Evolutionary conservation across 2,888 invertebrate genomes (phyloP), one percentile per base, ranked within the genome.

Genomic region (Melikaiella ostensackeni): DNA sequence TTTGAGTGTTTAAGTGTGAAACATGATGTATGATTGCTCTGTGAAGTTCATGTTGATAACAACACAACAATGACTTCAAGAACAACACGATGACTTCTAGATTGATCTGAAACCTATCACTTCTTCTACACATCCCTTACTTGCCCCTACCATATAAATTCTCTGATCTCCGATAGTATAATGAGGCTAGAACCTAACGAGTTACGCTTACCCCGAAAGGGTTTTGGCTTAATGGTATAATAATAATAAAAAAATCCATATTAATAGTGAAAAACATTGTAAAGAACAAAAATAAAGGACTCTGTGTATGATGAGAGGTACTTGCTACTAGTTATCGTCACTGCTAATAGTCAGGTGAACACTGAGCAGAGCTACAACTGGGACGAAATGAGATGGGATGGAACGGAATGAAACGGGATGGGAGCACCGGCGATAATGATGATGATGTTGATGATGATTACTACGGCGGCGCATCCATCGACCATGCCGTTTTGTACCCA

Each of bases 371-470:
- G 83, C 83, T 84, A 82, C 86, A 81, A 85, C 81, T 85, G 84
- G 84, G 83, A 85, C 83, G 82, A 81, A 82, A 85, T 82, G 85
- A 84, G 84, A 86, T 81, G 83, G 83, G 84, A 86, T 81, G 83
- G 83, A 84, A 84, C 82, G 83, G 83, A 84, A 84, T 75, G 80
- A 84, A 83, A 82, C 77, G 80, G 82, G 84, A 85, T 83, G 82
- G 84, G 80, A 84, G 82, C 84, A 86, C 85, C 86, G 87, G 89
- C 90, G 89, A 91, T 91, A 90, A 90, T 91, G 89, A 89, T 89
- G 89, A 89, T 84, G 87, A 84, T 88, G 88, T 87, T 86, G 89
- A 88, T 89, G 89, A 89, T 90, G 89, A 86, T 87, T 83, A 80
- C 84, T 84, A 83, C 77, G 80, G 86, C 84, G 85, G 87, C 84